These are phyloP conservation scores for Indicator indicator DNA, from an alignment of 2,113 vertebrate species.

Conservation along the genomic window DNA sequence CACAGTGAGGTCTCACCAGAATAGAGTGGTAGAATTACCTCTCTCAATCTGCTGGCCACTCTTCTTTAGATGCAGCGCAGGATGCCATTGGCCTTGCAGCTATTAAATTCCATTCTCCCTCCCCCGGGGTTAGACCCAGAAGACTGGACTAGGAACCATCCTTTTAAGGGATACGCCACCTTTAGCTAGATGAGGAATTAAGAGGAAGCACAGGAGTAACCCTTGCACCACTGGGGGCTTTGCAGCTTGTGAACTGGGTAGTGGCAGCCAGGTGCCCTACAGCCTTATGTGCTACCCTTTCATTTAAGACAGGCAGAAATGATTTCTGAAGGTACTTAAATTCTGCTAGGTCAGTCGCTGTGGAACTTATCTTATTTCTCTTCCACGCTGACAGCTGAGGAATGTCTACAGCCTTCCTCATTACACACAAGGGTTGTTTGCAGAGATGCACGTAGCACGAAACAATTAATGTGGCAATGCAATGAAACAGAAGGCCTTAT, in stretches of 20 bases:
- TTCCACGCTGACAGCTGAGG: background rate
- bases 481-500: background rate
- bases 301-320: conserved; percentile 3
- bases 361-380: background rate
- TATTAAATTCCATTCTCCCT: background rate
- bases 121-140: background rate
- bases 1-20: too few species aligned
- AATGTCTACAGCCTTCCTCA: background rate
- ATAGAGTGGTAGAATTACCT: too few species aligned
- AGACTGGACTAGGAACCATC: background rate
- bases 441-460: background rate
- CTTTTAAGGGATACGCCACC: background rate
- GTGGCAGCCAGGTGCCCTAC: background rate
- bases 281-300: background rate
- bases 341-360: background rate
- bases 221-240: background rate
- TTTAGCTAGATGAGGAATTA: background rate
- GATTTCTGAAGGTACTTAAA: background rate
- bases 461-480: background rate
- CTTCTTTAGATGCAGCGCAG: too few species aligned
- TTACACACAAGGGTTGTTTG: background rate
- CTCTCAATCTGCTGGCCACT: too few species aligned
- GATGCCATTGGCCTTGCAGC: background rate
- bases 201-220: background rate
- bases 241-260: background rate